Conservation (phyloP, 2,888 invertebrate species). For the Lottia gigantea region DNA sequence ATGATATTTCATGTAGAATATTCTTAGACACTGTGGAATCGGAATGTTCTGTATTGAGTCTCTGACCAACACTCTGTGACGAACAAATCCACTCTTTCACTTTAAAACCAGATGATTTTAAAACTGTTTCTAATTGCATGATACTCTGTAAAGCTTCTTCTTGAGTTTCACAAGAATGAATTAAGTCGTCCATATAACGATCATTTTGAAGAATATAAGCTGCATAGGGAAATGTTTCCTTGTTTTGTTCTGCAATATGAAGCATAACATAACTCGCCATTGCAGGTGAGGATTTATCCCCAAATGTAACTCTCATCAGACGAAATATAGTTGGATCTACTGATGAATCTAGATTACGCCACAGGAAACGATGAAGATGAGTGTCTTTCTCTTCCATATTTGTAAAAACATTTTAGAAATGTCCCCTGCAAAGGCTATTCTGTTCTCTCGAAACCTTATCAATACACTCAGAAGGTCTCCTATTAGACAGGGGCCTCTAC, state of each 20-base stretch:
- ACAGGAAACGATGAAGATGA: conserved; percentile 19
- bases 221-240: conserved; percentile 17
- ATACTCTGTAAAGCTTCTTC: conserved; percentile 13
- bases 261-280: conserved; percentile 20
- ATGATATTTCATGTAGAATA: neutral
- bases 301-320: conserved; percentile 11
- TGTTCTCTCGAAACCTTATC: conserved; percentile 15
- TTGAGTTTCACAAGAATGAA: conserved; percentile 15
- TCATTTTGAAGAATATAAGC: conserved; percentile 18
- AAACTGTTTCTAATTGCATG: no score
- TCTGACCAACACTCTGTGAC: no score
- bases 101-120: no score
- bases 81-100: no score
- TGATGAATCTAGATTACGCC: conserved; percentile 14
- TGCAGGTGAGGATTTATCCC: conserved; percentile 11
- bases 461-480: conserved; percentile 14
- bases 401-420: conserved; percentile 9
- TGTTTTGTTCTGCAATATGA: conserved; percentile 15
- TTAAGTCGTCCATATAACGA: conserved; percentile 24
- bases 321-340: conserved; percentile 10
- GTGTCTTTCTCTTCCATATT: neutral
- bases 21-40: no score
- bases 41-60: no score
- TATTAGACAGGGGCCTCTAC: conserved; percentile 5
- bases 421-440: neutral